These are phyloP conservation scores for Eupithecia tripunctaria DNA, from an alignment of 2,888 invertebrate genomes.

Conservation along the genomic window DNA sequence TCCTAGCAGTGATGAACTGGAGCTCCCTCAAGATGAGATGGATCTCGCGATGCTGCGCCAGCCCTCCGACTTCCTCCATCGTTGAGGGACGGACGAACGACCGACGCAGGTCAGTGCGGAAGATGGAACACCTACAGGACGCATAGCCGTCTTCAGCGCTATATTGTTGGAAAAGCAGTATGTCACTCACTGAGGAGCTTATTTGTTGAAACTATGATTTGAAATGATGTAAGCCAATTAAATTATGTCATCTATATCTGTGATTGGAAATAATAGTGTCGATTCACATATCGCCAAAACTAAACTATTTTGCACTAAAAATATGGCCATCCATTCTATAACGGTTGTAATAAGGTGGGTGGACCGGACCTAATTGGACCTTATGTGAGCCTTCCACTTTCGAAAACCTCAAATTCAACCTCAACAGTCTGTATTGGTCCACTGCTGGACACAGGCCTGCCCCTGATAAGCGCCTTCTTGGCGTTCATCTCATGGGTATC, in stretches of 20 bases:
- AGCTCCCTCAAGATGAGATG: slow-evolving; percentile 96
- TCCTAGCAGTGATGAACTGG: slow-evolving; percentile 96
- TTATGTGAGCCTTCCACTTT: too few species aligned
- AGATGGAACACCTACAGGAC: slow-evolving; percentile 75
- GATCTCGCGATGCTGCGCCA: slow-evolving; percentile 92
- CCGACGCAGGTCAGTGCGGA: slow-evolving; percentile 81
- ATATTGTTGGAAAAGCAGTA: slow-evolving; percentile 31
- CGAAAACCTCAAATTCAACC: too few species aligned
- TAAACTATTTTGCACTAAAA: neutral
- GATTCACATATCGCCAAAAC: too few species aligned
- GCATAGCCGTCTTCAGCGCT: slow-evolving; percentile 38
- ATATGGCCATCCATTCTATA: neutral
- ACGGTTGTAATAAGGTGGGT: neutral
- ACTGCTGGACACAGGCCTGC: too few species aligned
- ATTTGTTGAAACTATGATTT: neutral
- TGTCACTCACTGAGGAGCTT: slow-evolving; percentile 2
- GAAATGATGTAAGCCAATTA: neutral
- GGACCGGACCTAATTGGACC: too few species aligned
- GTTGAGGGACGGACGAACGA: slow-evolving; percentile 91
- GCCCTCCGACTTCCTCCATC: slow-evolving; percentile 88
- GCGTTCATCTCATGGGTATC: too few species aligned
- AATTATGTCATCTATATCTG: neutral
- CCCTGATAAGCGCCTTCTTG: too few species aligned
- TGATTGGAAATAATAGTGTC: neutral
- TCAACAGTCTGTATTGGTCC: too few species aligned